Base-by-base conservation (phyloP, 2,888 invertebrate genomes). In the Kryphioiulus occultus region DNA sequence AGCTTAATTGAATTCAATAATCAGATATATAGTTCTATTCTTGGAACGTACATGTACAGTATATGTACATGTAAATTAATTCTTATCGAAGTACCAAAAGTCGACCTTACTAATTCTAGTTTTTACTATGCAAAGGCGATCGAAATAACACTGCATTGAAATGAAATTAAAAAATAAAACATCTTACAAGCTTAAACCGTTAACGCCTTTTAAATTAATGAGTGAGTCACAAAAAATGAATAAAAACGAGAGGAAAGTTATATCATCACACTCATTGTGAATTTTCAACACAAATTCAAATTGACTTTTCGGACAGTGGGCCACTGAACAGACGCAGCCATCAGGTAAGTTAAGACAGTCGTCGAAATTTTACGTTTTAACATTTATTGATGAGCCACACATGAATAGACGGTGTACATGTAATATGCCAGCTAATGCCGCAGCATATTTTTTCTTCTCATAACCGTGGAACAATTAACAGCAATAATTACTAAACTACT, bases 401-500 rank as follows among this genome's bases (percentile, higher is more conserved):
- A n/a, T n/a, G n/a, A n/a, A n/a, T n/a, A n/a, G n/a, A n/a, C n/a
- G n/a, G n/a, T n/a, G n/a, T n/a, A n/a, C n/a, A n/a, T n/a, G n/a
- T n/a, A n/a, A 53, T n/a, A n/a, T 2, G 53, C 53, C 19, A n/a
- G 53, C 53, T 53, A 53, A 53, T 53, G 53, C 15, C 53, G 26
- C 68, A 26, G 68, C 68, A 9, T 68, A 9, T 26, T 68, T 68
- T 44, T 26, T 26, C 26, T 68, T 26, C 26, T 26, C 68, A 12
- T 68, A 68, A 68, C n/a, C n/a, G 68, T 12, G 26, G 68, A 26
- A 26, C 68, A 68, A 68, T 68, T 68, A 68, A 22, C 26, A 68
- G 68, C 68, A 68, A 68, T 68, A 26, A 68, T 68, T 68, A 68
- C 68, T 68, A 68, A 68, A 68, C 68, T 9, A n/a, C 68, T 26